A percentile compares a stretch with the other conserved stretches of the same genome.
Evolutionary conservation across 1,140 invertebrate species (phyloP).

Genomic region (Drosophila baimaii): DNA sequence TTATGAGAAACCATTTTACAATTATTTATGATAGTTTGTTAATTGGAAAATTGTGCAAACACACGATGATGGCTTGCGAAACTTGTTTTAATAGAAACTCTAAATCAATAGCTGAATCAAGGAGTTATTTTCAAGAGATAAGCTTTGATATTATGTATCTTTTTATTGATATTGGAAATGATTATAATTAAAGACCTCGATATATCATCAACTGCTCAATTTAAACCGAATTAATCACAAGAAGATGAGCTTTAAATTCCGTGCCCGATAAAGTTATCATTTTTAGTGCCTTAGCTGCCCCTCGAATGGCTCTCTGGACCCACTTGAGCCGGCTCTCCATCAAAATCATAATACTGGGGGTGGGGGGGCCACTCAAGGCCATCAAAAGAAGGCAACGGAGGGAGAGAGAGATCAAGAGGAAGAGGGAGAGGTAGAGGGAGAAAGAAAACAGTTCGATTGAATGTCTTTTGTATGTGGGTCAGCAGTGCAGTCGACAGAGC

Average conservation of each 20-base stretch:
- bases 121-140: no score
- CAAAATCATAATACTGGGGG: slow-evolving; percentile 57
- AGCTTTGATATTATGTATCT: no score
- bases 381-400: slow-evolving; percentile 35
- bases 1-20: background rate
- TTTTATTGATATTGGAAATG: no score
- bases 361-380: slow-evolving; percentile 52
- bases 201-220: no score
- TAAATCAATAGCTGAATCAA: no score
- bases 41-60: slow-evolving; percentile 3
- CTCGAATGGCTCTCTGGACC: slow-evolving; percentile 32
- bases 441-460: slow-evolving; percentile 68
- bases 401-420: slow-evolving; percentile 17
- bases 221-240: background rate
- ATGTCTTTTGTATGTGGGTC: slow-evolving; percentile 79
- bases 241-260: slow-evolving; percentile 7
- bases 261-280: slow-evolving; percentile 30
- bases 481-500: slow-evolving; percentile 58
- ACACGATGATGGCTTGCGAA: background rate
- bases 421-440: background rate
- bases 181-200: no score
- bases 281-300: slow-evolving; percentile 26
- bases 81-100: background rate
- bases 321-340: slow-evolving; percentile 42
- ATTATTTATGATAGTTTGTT: background rate